phyloP scores from a whole-genome alignment of 2,113 vertebrate genomes.

The Glaucomys volans region DNA sequence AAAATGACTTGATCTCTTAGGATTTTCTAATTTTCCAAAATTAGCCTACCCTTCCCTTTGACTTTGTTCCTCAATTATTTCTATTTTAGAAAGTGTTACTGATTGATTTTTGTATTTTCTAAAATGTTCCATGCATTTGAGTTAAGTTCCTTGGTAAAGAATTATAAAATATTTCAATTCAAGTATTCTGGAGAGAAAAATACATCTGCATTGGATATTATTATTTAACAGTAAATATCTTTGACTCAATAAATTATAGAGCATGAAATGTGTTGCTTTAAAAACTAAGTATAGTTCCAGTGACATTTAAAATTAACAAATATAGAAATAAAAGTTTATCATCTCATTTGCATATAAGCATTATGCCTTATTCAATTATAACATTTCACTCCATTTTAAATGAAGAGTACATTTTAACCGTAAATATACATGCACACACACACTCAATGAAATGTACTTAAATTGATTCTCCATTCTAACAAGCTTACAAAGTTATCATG shows the following conservation, averaged over 20 bases:
- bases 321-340: neutral
- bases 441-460: slow-evolving; percentile 12
- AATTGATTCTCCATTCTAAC: slow-evolving; percentile 38
- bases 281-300: neutral
- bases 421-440: neutral
- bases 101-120: neutral
- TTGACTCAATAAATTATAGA: slow-evolving; percentile 44
- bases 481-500: neutral
- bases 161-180: neutral
- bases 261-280: neutral
- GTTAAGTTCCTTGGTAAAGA: neutral
- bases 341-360: slow-evolving; percentile 21
- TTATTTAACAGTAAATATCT: slow-evolving; percentile 28
- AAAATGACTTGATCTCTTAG: neutral
- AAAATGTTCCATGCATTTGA: neutral
- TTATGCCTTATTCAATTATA: neutral
- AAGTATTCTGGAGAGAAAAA: neutral
- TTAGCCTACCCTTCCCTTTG: neutral
- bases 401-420: slow-evolving; percentile 37
- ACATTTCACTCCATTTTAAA: neutral
- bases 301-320: slow-evolving; percentile 22
- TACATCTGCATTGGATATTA: neutral
- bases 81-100: neutral
- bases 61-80: neutral
- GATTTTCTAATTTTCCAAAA: slow-evolving; percentile 1